Evolutionary conservation across 2,797 vertebrate species (phyloP).

Genomic region (Sebastes itinus): DNA sequence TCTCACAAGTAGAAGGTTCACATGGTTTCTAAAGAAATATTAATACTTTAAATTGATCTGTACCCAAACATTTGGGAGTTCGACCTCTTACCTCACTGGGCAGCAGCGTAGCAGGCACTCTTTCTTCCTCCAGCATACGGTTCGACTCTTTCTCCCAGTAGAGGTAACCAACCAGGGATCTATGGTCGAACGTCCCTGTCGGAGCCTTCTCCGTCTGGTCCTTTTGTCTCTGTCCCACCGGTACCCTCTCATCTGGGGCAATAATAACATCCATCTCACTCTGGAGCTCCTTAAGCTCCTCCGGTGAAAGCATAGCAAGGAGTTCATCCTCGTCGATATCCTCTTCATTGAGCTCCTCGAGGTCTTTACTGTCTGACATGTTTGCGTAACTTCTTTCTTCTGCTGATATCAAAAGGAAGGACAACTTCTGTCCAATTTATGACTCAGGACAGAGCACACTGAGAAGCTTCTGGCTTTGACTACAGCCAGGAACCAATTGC

Average conservation of each 20-base stretch:
- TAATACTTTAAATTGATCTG: background rate
- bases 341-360: slow-evolving; percentile 80
- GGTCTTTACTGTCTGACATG: slow-evolving; percentile 76
- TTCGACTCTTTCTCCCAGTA: slow-evolving; percentile 96
- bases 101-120: slow-evolving; percentile 90
- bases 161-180: slow-evolving; percentile 93
- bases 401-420: slow-evolving; percentile 1
- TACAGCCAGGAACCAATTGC: slow-evolving; percentile 45
- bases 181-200: slow-evolving; percentile 92
- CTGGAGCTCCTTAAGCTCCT: slow-evolving; percentile 94
- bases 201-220: slow-evolving; percentile 95
- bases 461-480: slow-evolving; percentile 53
- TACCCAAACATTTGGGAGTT: background rate
- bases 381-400: slow-evolving; percentile 10
- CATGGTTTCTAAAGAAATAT: background rate
- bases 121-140: slow-evolving; percentile 93
- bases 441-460: slow-evolving; percentile 37
- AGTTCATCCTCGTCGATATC: slow-evolving; percentile 96
- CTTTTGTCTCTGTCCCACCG: slow-evolving; percentile 93
- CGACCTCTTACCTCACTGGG: slow-evolving; percentile 89
- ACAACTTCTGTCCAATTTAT: slow-evolving; percentile 2
- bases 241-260: slow-evolving; percentile 91
- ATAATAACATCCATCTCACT: slow-evolving; percentile 96
- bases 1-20: background rate
- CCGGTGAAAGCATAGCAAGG: slow-evolving; percentile 92